Evolutionary conservation across 2,113 vertebrate species (phyloP), one percentile per base, ranked within the genome.

Genomic region (Empidonax alnorum): DNA sequence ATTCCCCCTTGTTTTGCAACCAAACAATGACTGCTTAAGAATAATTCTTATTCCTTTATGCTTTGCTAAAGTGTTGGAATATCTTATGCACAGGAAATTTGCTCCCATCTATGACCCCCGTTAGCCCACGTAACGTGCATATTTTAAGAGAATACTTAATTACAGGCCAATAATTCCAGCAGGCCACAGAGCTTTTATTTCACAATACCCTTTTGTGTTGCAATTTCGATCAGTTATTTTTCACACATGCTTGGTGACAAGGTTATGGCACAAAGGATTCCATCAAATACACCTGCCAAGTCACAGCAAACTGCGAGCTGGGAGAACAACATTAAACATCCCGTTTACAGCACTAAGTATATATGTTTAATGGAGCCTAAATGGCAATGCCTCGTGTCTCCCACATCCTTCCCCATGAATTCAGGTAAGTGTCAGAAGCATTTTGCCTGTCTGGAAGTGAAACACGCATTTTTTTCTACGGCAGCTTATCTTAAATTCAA

Each of bases 401-500:
- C 75, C 68, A 78, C 61, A 63, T 44, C 62, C 56, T 84, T 72
- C 50, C 55, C 80, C 68, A 27, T 24, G 33, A 86, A 78, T 56
- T 63, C 59, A 63, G 75, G 83, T 61, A 79, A 83, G 63, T 6
- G 2, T 53, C 63, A 78, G 14, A 62, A 81, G 77, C 81, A 88
- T 47, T 35, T 89, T 71, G 16, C 76, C 83, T 89, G 55, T 53
- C 91, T 85, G 76, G 66, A 88, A 92, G 46, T 10, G 19, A 88
- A 88, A 89, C 58, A 42, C 2, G 2, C 14, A 7, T 77, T 95
- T 77, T 95, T 95, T 95, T 91, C 71, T 89, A 50, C 0, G 0
- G 78, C 84, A 92, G 81, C 72, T 97, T 92, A 95, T 93, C 92
- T 92, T 44, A 62, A 93, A 81, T 83, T 93, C 82, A 96, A 78